These are phyloP conservation scores for Isichthys henryi DNA, from an alignment of 2,113 vertebrate species.

Conservation along the genomic window DNA sequence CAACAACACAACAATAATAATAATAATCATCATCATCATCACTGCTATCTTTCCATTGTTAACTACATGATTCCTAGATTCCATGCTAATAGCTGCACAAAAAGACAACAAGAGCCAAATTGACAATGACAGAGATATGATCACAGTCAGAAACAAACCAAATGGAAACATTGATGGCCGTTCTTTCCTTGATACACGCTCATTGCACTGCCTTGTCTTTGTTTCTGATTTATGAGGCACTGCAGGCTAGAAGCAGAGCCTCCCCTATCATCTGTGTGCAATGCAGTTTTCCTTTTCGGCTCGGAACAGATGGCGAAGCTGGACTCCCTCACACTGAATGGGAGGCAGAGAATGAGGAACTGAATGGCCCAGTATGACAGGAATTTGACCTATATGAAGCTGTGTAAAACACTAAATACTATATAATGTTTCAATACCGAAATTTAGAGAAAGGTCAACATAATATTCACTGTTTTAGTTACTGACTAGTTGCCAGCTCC, in stretches of 20 bases:
- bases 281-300: background rate
- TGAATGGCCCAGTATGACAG: background rate
- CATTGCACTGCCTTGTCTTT: background rate
- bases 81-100: background rate
- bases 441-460: background rate
- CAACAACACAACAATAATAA: background rate
- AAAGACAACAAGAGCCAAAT: background rate
- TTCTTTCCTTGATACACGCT: background rate
- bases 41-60: background rate
- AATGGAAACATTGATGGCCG: background rate
- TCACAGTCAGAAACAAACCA: background rate
- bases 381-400: background rate
- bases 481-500: background rate
- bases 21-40: background rate
- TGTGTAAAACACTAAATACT: background rate
- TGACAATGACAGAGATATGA: background rate
- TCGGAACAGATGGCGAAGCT: background rate
- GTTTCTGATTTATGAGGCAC: background rate
- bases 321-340: background rate
- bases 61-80: background rate
- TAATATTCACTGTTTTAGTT: background rate
- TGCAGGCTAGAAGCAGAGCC: background rate
- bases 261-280: background rate
- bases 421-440: background rate
- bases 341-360: background rate